These are phyloP conservation scores for Cataglyphis altisquamis DNA, from an alignment of 2,888 invertebrate genomes.

Conservation along the genomic window DNA sequence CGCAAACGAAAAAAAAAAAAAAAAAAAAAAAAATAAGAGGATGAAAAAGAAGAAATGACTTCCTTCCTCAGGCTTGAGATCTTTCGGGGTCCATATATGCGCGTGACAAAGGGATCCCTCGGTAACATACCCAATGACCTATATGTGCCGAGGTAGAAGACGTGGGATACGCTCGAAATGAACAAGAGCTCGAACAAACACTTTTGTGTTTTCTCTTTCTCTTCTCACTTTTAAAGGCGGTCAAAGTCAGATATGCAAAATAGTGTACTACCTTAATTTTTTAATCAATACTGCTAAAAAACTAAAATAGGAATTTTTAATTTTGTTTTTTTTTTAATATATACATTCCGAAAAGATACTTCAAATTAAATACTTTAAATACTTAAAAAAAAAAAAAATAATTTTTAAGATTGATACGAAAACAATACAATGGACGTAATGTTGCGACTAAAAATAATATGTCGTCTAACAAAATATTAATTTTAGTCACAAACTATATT, in stretches of 20 bases:
- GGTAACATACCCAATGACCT: conserved; percentile 77
- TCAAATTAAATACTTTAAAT: neutral
- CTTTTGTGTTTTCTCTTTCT: conserved; percentile 20
- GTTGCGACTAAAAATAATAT: neutral
- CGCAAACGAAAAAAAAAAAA: conserved; percentile 10
- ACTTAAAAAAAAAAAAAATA: neutral
- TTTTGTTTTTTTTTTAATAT: neutral
- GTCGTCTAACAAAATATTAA: neutral
- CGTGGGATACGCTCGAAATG: conserved; percentile 39
- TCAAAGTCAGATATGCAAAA: neutral
- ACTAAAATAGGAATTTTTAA: neutral
- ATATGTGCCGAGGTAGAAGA: conserved; percentile 70
- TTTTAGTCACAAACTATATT: conserved; percentile 10
- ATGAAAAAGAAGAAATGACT: conserved; percentile 65
- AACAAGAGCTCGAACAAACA: conserved; percentile 35
- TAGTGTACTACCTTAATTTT: neutral
- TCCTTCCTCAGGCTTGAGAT: conserved; percentile 68
- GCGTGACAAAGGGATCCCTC: conserved; percentile 69
- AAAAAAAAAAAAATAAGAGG: conserved; percentile 28
- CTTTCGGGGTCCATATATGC: conserved; percentile 51
- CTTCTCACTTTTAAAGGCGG: conserved; percentile 3
- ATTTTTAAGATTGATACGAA: neutral
- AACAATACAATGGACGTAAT: neutral
- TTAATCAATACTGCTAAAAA: neutral
- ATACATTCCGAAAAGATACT: neutral